Conservation (phyloP, 2,113 vertebrate genomes). For the Pantherophis guttatus region DNA sequence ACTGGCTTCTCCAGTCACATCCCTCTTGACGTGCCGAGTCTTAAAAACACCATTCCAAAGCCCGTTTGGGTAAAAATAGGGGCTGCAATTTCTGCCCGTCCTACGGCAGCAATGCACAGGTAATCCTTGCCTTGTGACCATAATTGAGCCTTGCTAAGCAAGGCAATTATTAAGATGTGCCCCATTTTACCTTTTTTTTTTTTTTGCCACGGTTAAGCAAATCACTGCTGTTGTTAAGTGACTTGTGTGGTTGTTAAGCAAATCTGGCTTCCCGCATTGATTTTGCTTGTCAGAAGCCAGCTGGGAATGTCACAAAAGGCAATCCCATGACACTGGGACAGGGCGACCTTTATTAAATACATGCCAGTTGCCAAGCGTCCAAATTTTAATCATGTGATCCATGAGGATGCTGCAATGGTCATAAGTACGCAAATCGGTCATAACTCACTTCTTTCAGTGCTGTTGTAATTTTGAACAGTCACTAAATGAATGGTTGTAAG, state of each 20-base stretch:
- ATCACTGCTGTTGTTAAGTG: not conserved
- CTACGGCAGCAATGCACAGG: not conserved
- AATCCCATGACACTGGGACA: not conserved
- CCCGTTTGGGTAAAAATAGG: not conserved
- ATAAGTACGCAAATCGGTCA: not conserved
- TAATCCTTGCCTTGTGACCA: not conserved
- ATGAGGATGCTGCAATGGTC: not conserved
- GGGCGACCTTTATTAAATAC: not conserved
- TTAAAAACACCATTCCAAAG: not conserved
- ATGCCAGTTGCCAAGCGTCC: not conserved
- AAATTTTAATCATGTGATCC: not conserved
- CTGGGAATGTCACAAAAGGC: not conserved
- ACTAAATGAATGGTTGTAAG: not conserved
- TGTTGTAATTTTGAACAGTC: not conserved
- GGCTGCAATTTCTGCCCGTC: not conserved
- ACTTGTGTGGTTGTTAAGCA: not conserved
- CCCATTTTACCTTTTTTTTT: not conserved
- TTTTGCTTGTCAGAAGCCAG: not conserved
- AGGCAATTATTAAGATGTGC: not conserved
- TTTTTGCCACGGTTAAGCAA: not conserved
- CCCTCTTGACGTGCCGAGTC: not conserved
- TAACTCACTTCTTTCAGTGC: not conserved
- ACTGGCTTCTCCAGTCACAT: not conserved
- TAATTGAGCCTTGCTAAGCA: not conserved
- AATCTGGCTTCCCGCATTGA: not conserved